Evolutionary conservation across 2,113 vertebrate species (phyloP).

Genomic region (Speoplatyrhinus poulsoni): DNA sequence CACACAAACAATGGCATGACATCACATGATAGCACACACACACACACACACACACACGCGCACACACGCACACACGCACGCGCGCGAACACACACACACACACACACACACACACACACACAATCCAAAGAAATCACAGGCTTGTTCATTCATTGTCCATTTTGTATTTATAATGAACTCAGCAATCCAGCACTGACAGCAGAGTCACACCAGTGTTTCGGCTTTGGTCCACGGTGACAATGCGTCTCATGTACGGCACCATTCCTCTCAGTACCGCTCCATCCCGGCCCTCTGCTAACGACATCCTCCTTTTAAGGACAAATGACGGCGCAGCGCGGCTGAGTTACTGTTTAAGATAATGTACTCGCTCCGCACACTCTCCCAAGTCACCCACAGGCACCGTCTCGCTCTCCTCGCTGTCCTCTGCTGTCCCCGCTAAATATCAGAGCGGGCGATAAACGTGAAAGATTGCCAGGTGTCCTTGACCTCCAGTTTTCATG

Average conservation of each 20-base stretch:
- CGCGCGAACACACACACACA: background rate
- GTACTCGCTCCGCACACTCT: conserved; percentile 17
- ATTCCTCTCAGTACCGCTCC: conserved; percentile 22
- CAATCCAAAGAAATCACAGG: background rate
- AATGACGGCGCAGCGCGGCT: conserved; percentile 12
- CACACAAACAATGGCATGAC: background rate
- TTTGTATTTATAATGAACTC: conserved; percentile 26
- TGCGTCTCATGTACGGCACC: conserved; percentile 16
- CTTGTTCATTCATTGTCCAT: conserved; percentile 5
- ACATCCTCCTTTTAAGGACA: conserved; percentile 44
- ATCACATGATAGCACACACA: conserved; percentile 14
- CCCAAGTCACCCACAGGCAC: conserved; percentile 25
- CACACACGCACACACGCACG: background rate
- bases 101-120: too few relatives aligned
- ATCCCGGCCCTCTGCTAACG: conserved; percentile 26
- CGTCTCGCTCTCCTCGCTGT: conserved; percentile 3
- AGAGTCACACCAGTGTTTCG: conserved; percentile 6
- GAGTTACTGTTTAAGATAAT: conserved; percentile 41
- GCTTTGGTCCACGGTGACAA: conserved; percentile 25
- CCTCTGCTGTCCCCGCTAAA: conserved; percentile 43
- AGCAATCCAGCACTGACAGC: conserved; percentile 13
- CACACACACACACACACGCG: background rate
- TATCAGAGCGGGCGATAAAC: conserved; percentile 53
- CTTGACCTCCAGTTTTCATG: conserved; percentile 63
- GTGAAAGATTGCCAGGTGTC: conserved; percentile 51